These are phyloP conservation scores for Ophioninae sp. DNA, from an alignment of 2,888 invertebrate genomes.

Conservation along the genomic window DNA sequence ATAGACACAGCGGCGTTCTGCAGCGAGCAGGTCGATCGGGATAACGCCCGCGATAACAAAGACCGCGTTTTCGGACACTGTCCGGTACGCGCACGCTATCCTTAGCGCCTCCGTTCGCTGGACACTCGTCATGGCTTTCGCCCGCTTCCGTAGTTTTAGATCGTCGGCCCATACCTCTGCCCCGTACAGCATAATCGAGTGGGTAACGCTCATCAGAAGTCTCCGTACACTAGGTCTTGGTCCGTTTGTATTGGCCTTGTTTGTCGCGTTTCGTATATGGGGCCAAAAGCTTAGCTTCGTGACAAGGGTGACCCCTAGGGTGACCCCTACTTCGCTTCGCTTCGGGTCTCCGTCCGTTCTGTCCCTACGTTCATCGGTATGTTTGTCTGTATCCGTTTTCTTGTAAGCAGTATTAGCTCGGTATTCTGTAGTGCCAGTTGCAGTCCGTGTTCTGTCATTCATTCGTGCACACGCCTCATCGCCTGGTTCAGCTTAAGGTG, in stretches of 20 bases:
- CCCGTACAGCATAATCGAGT: too few relatives aligned
- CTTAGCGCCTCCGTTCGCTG: too few relatives aligned
- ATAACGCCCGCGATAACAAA: too few relatives aligned
- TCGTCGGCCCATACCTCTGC: too few relatives aligned
- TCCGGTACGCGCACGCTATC: too few relatives aligned
- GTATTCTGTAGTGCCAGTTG: background rate
- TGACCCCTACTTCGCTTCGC: conserved; percentile 1
- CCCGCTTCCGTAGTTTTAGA: too few relatives aligned
- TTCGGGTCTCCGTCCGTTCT: background rate
- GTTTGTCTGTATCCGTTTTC: background rate
- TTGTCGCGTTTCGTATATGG: background rate
- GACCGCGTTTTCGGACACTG: too few relatives aligned
- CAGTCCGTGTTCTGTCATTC: conserved; percentile 16
- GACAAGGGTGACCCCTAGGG: background rate
- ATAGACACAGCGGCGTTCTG: too few relatives aligned
- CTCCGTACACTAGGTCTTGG: background rate
- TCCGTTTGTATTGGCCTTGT: background rate
- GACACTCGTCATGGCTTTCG: too few relatives aligned
- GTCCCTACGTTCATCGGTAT: background rate
- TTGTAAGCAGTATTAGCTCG: background rate
- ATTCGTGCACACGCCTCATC: background rate
- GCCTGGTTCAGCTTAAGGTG: background rate
- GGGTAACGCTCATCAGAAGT: background rate
- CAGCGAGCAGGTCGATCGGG: too few relatives aligned
- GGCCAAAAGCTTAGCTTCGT: conserved; percentile 15